Evolutionary conservation across 2,113 vertebrate genomes (phyloP).

Genomic region (Sturnira hondurensis): DNA sequence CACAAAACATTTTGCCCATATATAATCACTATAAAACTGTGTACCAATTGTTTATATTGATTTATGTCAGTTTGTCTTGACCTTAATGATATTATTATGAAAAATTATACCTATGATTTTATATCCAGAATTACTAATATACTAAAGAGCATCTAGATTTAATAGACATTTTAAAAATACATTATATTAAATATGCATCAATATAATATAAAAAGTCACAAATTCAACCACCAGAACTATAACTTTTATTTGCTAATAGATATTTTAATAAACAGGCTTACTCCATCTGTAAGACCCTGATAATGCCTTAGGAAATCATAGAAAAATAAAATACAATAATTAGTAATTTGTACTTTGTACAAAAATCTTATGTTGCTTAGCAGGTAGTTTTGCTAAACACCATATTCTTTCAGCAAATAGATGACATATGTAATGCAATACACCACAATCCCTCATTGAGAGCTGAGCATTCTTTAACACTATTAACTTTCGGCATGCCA

Average conservation of each 20-base stretch:
- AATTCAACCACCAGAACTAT: constrained; percentile 87
- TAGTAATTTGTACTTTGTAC: constrained; percentile 98
- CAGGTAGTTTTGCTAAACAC: constrained; percentile 95
- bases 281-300: constrained; percentile 93
- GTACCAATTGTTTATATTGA: neutral
- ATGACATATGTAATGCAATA: constrained; percentile 81
- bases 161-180: constrained; percentile 25
- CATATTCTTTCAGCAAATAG: constrained; percentile 86
- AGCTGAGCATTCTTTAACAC: constrained; percentile 86
- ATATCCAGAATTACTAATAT: constrained; percentile 7
- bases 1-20: neutral
- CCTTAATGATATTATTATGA: constrained; percentile 26
- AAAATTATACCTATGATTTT: constrained; percentile 39
- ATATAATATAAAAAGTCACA: constrained; percentile 71
- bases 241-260: constrained; percentile 97
- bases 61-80: constrained; percentile 37
- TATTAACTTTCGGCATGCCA: constrained; percentile 86
- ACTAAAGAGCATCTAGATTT: constrained; percentile 10
- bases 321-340: constrained; percentile 99
- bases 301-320: constrained; percentile 98
- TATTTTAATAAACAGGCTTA: constrained; percentile 93
- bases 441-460: constrained; percentile 80
- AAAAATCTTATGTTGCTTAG: constrained; percentile 97
- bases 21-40: constrained; percentile 47
- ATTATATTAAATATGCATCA: constrained; percentile 38